Evolutionary conservation across 2,888 invertebrate genomes (phyloP).

Genomic region (Dorcus hopei): DNA sequence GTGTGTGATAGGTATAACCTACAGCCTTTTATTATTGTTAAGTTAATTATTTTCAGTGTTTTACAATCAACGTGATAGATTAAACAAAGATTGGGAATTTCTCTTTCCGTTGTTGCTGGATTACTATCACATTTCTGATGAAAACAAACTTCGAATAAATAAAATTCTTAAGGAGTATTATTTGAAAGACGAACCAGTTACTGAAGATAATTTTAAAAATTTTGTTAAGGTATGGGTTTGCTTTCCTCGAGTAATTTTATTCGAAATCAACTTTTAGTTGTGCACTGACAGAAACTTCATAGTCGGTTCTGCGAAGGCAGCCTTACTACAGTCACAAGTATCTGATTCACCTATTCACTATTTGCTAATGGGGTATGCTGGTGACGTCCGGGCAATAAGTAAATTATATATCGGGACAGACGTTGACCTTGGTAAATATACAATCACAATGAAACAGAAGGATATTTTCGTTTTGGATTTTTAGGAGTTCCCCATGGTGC

Average conservation of each 20-base stretch:
- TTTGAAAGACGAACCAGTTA: slow-evolving; percentile 30
- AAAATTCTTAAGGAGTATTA: slow-evolving; percentile 31
- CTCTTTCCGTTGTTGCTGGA: slow-evolving; percentile 56
- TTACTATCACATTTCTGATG: slow-evolving; percentile 33
- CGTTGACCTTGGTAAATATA: no score
- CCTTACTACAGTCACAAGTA: slow-evolving; percentile 32
- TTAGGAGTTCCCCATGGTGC: slow-evolving; percentile 9
- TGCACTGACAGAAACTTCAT: slow-evolving; percentile 50
- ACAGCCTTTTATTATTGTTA: neutral
- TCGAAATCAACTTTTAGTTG: slow-evolving; percentile 49
- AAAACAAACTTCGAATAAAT: slow-evolving; percentile 25
- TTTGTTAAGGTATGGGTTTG: slow-evolving; percentile 34
- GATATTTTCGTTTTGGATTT: neutral
- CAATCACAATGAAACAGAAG: no score
- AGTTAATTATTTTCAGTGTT: slow-evolving; percentile 2
- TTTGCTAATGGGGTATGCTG: slow-evolving; percentile 32
- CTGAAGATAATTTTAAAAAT: slow-evolving; percentile 26
- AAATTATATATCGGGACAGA: no score
- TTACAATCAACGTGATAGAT: slow-evolving; percentile 6
- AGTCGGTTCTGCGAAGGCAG: slow-evolving; percentile 30
- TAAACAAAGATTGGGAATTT: slow-evolving; percentile 58
- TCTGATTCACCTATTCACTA: slow-evolving; percentile 56
- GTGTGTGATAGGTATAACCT: neutral
- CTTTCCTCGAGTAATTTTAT: slow-evolving; percentile 50
- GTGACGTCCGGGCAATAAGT: no score